These are phyloP conservation scores for Ahaetulla prasina DNA, from an alignment of 2,113 vertebrate species.

Conservation along the genomic window DNA sequence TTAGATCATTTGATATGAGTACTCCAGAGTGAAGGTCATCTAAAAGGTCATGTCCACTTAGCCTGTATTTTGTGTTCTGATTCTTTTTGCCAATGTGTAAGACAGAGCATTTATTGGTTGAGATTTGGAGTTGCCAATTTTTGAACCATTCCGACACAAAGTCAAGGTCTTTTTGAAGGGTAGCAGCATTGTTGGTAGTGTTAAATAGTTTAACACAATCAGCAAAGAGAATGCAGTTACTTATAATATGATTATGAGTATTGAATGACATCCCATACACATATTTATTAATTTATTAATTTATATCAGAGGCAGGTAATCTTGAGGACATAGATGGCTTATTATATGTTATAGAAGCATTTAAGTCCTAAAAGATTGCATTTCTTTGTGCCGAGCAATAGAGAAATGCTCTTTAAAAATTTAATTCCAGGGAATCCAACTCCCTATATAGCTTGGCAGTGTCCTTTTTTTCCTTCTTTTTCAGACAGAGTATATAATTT, in stretches of 20 bases:
- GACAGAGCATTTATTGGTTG: too few relatives aligned
- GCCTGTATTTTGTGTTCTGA: too few relatives aligned
- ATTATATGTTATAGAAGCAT: not conserved
- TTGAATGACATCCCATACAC: not conserved
- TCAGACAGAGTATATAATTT: conserved; percentile 33
- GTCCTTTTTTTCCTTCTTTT: conserved; percentile 28
- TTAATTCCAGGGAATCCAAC: not conserved
- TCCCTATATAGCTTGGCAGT: conserved; percentile 23
- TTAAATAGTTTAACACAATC: too few relatives aligned
- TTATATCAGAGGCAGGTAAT: not conserved
- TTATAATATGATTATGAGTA: not conserved
- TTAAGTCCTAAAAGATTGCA: conserved; percentile 22
- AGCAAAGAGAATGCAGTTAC: too few relatives aligned
- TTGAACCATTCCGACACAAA: too few relatives aligned
- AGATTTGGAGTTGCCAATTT: too few relatives aligned
- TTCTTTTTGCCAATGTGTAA: too few relatives aligned
- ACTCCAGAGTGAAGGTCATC: too few relatives aligned
- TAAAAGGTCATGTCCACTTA: too few relatives aligned
- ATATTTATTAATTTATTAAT: not conserved
- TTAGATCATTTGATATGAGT: too few relatives aligned
- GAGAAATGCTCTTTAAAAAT: conserved; percentile 17
- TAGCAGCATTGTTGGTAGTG: too few relatives aligned
- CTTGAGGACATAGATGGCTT: not conserved
- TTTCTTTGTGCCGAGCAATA: not conserved
- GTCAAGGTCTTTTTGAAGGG: too few relatives aligned